These are phyloP conservation scores for Telmatherina bonti DNA, from an alignment of 2,797 vertebrate genomes.

Conservation along the genomic window DNA sequence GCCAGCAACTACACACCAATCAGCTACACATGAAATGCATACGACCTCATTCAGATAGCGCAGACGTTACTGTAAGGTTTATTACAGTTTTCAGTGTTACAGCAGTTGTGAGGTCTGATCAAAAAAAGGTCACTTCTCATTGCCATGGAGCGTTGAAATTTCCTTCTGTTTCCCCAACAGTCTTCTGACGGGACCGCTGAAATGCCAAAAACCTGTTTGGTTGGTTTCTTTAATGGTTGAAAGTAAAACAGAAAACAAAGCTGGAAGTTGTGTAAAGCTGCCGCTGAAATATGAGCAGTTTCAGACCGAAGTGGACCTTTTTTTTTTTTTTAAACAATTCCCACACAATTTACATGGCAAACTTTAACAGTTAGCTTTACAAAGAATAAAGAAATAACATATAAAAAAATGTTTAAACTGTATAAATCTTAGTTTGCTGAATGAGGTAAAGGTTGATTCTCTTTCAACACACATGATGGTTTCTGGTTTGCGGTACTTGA, in stretches of 20 bases:
- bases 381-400: too few species aligned
- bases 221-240: conserved; percentile 16
- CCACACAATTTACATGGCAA: too few species aligned
- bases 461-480: too few species aligned
- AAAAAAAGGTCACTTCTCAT: neutral
- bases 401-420: too few species aligned
- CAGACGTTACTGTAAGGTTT: neutral
- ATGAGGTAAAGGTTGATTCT: too few species aligned
- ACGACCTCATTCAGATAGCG: neutral
- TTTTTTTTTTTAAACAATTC: too few species aligned
- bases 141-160: neutral
- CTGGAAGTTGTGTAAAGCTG: conserved; percentile 27
- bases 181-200: neutral
- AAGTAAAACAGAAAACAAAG: conserved; percentile 28
- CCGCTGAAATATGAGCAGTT: conserved; percentile 54
- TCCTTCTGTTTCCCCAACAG: conserved; percentile 25
- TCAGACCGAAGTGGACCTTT: too few species aligned
- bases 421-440: too few species aligned
- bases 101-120: neutral
- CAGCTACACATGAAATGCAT: neutral
- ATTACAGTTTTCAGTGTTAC: neutral
- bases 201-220: conserved; percentile 32
- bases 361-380: too few species aligned
- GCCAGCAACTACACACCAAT: conserved; percentile 3
- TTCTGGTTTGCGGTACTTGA: too few species aligned